Base-by-base conservation (phyloP, 2,888 invertebrate species). In the Sericinus montela region DNA sequence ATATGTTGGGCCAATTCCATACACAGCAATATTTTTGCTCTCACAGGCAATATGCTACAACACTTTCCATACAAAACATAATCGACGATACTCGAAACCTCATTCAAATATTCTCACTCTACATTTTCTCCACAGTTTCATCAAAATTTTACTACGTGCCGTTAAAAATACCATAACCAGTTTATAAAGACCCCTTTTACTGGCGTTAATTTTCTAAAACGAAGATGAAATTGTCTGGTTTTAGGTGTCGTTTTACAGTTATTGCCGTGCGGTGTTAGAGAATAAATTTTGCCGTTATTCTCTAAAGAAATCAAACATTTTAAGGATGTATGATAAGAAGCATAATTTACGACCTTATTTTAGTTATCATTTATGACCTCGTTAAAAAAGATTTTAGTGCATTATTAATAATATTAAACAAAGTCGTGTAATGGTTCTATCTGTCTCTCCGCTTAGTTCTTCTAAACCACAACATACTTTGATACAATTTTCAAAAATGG, bases 71-170 rank as follows among this genome's bases (percentile, higher is more conserved):
- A n/a, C n/a, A 25, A 1, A 8, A 25, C 8, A 25, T 8, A 19
- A 19, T 19, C 7, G 8, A 25, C 1, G 25, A 25, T 25, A 25
- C 7, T 25, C 25, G 8, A 25, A 25, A 25, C 25, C 25, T 25
- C 25, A 6, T 25, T 8, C 4, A 44, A 45, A 38, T 13, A 38
- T 7, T 37, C 19, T 6, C 19, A 13, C 29, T 38, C 30, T 38
- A 30, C 9, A 45, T 38, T 45, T 38, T 23, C 29, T 32, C 28
- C 13, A 11, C 8, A 2, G 16, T 15, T 11, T 45, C 45, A 39
- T 45, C 32, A 45, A 38, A 19, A 15, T 32, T 45, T 45, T 45
- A 45, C 32, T 32, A 32, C 25, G 32, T 19, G 14, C 32, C 15
- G 34, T 39, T 32, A 39, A 45, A 16, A 16, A 19, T 14, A 23